Percentiles rank a stretch among this genome's conserved stretches.
Evolutionary conservation across 2,113 vertebrate species (phyloP).

Genomic region (Felis chaus): DNA sequence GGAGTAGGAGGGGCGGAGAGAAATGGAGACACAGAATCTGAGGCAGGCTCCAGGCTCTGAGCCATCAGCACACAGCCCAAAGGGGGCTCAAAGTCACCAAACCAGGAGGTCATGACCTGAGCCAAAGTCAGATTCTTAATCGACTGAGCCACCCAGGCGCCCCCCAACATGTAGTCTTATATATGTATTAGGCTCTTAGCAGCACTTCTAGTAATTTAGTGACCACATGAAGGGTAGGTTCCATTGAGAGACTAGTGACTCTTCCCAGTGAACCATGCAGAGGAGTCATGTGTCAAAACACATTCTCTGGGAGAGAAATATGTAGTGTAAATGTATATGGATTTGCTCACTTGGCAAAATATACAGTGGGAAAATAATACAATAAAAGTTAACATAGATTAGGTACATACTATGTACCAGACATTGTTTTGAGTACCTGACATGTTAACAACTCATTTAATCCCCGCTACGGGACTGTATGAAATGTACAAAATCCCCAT

Average conservation of each 20-base stretch:
- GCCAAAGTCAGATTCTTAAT: too few species aligned
- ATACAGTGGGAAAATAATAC: background rate
- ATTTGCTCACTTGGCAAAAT: background rate
- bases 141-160: too few species aligned
- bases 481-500: background rate
- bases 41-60: too few species aligned
- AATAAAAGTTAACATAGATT: background rate
- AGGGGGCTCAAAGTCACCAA: too few species aligned
- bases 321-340: background rate
- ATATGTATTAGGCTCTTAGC: background rate
- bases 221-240: background rate
- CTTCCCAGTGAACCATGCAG: background rate
- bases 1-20: too few species aligned
- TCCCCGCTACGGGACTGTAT: background rate
- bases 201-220: background rate
- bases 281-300: background rate
- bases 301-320: background rate
- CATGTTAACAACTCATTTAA: background rate
- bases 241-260: background rate
- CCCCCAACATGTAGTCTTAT: background rate
- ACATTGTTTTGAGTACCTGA: background rate
- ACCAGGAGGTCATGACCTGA: too few species aligned
- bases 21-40: too few species aligned
- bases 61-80: too few species aligned
- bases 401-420: background rate